Evolutionary conservation across 2,888 invertebrate species (phyloP).

Genomic region (Aplocera efformata): DNA sequence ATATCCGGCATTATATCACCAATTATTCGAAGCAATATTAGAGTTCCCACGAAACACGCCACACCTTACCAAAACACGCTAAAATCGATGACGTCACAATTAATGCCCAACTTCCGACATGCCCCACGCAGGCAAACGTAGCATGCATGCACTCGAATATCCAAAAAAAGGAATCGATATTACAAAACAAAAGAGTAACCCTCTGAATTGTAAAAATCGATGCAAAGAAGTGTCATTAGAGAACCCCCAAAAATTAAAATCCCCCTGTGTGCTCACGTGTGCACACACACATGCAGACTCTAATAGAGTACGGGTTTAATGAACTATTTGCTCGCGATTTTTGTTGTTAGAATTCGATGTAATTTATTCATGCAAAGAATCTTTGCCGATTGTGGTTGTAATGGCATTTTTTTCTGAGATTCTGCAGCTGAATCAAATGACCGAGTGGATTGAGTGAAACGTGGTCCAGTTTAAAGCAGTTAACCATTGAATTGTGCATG

Average conservation of each 20-base stretch:
- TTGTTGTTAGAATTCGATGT: conserved; percentile 1
- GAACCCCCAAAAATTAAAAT: conserved; percentile 78
- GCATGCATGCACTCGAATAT: conserved; percentile 57
- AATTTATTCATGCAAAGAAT: not conserved
- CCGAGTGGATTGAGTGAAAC: too few species aligned
- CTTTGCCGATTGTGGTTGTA: too few species aligned
- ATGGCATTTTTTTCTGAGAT: too few species aligned
- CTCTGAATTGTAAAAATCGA: conserved; percentile 75
- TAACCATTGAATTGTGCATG: too few species aligned
- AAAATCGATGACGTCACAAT: conserved; percentile 35
- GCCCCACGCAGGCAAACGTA: conserved; percentile 38
- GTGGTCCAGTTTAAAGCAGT: too few species aligned
- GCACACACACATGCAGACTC: conserved; percentile 44
- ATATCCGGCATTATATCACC: too few species aligned
- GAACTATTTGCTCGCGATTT: conserved; percentile 31
- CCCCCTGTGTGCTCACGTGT: conserved; percentile 39
- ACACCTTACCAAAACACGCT: not conserved
- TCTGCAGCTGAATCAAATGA: too few species aligned
- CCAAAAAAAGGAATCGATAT: conserved; percentile 63
- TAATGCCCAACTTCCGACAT: conserved; percentile 19
- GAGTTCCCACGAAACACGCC: too few species aligned
- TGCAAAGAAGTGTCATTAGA: conserved; percentile 79
- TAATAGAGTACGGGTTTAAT: conserved; percentile 48
- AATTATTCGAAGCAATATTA: too few species aligned
- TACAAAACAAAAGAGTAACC: conserved; percentile 75